These are phyloP conservation scores for Boleophthalmus pectinirostris DNA, from an alignment of 2,113 vertebrate genomes.

Conservation along the genomic window DNA sequence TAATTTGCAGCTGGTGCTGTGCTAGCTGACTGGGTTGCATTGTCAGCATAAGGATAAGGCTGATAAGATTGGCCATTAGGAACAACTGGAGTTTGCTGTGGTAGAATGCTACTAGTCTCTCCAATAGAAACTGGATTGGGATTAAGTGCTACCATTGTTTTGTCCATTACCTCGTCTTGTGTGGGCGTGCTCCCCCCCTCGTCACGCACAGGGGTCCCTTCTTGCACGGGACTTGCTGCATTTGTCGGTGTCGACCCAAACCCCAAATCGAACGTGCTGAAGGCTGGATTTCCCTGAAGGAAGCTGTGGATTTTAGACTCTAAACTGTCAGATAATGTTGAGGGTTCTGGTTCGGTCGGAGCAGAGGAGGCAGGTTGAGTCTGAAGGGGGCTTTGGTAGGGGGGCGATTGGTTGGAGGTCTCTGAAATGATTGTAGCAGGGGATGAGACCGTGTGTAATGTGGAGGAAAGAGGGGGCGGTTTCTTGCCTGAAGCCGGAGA, in stretches of 20 bases:
- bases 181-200: constrained; percentile 94
- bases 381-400: constrained; percentile 20
- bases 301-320: constrained; percentile 97
- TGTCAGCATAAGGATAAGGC: constrained; percentile 18
- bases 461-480: constrained; percentile 36
- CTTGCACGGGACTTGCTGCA: constrained; percentile 75
- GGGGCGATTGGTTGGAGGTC: constrained; percentile 8
- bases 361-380: constrained; percentile 34
- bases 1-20: constrained; percentile 70
- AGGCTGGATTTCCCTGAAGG: constrained; percentile 87
- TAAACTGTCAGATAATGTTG: constrained; percentile 78
- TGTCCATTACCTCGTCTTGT: constrained; percentile 96
- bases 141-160: constrained; percentile 70
- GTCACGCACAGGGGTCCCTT: constrained; percentile 90
- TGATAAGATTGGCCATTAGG: constrained; percentile 62
- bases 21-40: constrained; percentile 25
- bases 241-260: constrained; percentile 72
- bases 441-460: constrained; percentile 30
- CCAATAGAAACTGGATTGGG: constrained; percentile 22
- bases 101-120: constrained; percentile 25
- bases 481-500: constrained; percentile 48
- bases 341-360: constrained; percentile 39
- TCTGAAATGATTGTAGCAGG: constrained; percentile 28
- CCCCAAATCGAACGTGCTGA: constrained; percentile 86
- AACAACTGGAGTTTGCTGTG: constrained; percentile 12